Evolutionary conservation across 2,113 vertebrate genomes (phyloP).

Genomic region (Catharus fuscescens): DNA sequence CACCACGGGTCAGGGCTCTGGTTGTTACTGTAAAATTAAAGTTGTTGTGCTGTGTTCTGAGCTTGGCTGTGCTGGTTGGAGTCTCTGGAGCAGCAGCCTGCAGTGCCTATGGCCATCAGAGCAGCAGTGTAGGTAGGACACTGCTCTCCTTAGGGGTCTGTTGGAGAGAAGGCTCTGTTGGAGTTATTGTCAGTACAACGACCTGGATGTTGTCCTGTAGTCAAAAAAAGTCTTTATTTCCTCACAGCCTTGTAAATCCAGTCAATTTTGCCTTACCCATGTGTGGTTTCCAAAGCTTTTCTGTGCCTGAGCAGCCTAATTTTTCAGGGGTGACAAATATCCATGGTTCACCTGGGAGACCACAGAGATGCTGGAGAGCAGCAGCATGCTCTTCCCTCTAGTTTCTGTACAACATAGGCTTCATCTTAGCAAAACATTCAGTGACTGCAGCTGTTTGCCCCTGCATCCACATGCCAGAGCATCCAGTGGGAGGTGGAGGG

Average conservation of each 20-base stretch:
- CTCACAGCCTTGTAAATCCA: not conserved
- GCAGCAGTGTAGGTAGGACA: not conserved
- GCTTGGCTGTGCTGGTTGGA: not conserved
- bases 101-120: not conserved
- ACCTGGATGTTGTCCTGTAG: not conserved
- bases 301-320: not conserved
- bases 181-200: fast-evolving
- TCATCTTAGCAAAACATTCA: not conserved
- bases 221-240: not conserved
- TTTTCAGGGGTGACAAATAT: not conserved
- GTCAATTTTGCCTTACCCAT: not conserved
- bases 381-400: not conserved
- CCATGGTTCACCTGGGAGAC: not conserved
- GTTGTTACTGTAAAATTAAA: not conserved
- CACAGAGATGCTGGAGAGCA: not conserved
- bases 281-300: not conserved
- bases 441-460: not conserved
- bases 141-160: not conserved
- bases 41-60: not conserved
- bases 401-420: not conserved
- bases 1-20: fast-evolving
- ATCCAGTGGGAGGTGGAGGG: not conserved
- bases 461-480: not conserved
- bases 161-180: fast-evolving
- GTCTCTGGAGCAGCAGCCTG: not conserved